Evolutionary conservation across 2,113 vertebrate species (phyloP), one percentile per base, ranked within the genome.

Genomic region (Aythya baeri): DNA sequence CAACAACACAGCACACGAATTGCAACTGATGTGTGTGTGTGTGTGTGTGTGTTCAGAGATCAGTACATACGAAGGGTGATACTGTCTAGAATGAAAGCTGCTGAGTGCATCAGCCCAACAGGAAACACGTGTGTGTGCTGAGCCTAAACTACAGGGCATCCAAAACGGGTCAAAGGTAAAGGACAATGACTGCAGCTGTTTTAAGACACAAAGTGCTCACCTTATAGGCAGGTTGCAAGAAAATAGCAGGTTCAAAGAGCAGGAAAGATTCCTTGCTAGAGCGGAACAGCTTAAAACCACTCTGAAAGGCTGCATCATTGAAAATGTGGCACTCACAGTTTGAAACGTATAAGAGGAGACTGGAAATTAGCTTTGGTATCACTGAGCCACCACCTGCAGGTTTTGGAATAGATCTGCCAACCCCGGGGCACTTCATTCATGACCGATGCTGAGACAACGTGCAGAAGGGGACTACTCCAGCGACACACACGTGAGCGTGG

Each of bases 341-440:
- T 73, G 90, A 88, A 85, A 70, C 31, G 70, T 62, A 6, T 26
- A 66, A 21, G 10, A 74, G 50, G 67, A 66, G 71, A 13, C 67
- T 80, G 90, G 79, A 83, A 94, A 94, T 83, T 73, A 70, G 70
- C 79, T 94, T 70, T 58, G 82, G 71, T 88, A 65, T 88, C 59
- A 62, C 50, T 61, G 36, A 91, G 63, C 34, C 78, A 89, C 79
- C 75, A 77, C 90, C 75, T 80, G 90, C 75, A 57, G 74, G 66
- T 16, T 93, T 89, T 62, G 71, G 67, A 88, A 86, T 10, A 79
- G 71, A 83, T 89, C 58, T 93, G 70, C 78, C 49, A 71, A 52
- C 6, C 3, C 63, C 74, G 68, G 68, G 89, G 58, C 46, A 32
- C 77, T 77, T 86, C 46, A 31, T 52, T 62, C 5, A 0, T 23